A percentile compares a stretch with the other conserved stretches of the same genome.
Evolutionary conservation across 2,797 vertebrate genomes (phyloP).

Genomic region (Ciconia nigra): DNA sequence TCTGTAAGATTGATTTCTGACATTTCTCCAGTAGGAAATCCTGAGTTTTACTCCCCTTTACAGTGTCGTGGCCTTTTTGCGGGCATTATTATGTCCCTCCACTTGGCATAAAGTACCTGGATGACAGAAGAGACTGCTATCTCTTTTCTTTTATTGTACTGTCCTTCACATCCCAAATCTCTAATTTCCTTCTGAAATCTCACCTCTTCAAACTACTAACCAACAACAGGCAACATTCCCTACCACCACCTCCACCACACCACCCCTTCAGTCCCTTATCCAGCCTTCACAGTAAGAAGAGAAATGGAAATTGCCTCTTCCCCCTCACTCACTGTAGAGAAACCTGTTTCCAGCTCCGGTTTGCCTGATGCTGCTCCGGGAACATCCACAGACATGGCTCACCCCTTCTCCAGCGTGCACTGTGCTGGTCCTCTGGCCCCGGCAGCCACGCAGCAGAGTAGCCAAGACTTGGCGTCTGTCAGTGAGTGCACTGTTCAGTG

Average conservation of each 20-base stretch:
- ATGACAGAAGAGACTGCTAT: not conserved
- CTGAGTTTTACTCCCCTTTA: not conserved
- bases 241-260: not conserved
- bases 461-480: not conserved
- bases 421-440: fast-evolving
- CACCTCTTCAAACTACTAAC: not conserved
- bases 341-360: not conserved
- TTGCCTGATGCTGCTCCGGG: not conserved
- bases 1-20: not conserved
- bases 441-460: not conserved
- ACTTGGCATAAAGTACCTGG: not conserved
- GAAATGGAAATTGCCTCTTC: not conserved
- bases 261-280: not conserved
- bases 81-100: not conserved
- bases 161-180: not conserved
- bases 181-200: not conserved
- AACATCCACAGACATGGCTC: fast-evolving
- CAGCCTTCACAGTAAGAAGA: not conserved
- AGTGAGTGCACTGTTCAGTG: not conserved
- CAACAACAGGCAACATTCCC: not conserved
- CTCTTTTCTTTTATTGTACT: not conserved
- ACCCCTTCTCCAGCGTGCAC: not conserved
- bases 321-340: not conserved
- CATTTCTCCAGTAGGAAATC: not conserved
- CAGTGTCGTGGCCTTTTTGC: not conserved